Evolutionary conservation across 2,797 vertebrate species (phyloP), one percentile per base, ranked within the genome.

Genomic region (Xenops minutus): DNA sequence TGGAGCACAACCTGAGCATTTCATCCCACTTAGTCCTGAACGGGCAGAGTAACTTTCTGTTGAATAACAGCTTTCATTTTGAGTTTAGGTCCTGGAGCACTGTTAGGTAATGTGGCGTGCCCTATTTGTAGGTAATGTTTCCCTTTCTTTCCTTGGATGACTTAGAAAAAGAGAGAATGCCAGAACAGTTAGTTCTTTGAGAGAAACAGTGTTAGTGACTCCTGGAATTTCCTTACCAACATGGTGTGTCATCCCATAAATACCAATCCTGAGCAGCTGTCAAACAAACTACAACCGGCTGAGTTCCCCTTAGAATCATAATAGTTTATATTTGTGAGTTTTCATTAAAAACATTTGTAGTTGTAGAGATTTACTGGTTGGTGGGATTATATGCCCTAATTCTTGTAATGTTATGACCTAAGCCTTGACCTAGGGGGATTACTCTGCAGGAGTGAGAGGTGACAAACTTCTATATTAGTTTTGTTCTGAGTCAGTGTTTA

Each of bases 381-480:
- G 62, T 75, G 41, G 62, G 30, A 61, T 89, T 92, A 20, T 82
- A 59, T 80, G 20, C 32, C 32, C 19, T 79, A 61, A 52, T 89
- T 92, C 37, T 68, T 34, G 19, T 89, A n/a, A 36, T 81, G 59
- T 90, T 95, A 22, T 24, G 73, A 83, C 39, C n/a, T 59, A 56
- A 94, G 6, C 4, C 23, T 89, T 95, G 85, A 82, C 58, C 32
- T 63, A 37, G 54, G 37, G 55, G 18, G 22, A 81, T 94, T 91
- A 74, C 44, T 78, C 44, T 90, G 43, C 92, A 88, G 69, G 62
- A 90, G n/a, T 62, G 46, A 96, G 90, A 93, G 75, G 59, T 93
- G 67, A 83, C 46, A 36, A 72, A 89, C 13, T 96, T 62, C 37
- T 77, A 0, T 51, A 46, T 73, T 66, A 37, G 49, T 66, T 84